Evolutionary conservation across 92 coral and sea anemone genomes (phyloP), one percentile per base, ranked within the genome.

Genomic region (Actinostola sp.): DNA sequence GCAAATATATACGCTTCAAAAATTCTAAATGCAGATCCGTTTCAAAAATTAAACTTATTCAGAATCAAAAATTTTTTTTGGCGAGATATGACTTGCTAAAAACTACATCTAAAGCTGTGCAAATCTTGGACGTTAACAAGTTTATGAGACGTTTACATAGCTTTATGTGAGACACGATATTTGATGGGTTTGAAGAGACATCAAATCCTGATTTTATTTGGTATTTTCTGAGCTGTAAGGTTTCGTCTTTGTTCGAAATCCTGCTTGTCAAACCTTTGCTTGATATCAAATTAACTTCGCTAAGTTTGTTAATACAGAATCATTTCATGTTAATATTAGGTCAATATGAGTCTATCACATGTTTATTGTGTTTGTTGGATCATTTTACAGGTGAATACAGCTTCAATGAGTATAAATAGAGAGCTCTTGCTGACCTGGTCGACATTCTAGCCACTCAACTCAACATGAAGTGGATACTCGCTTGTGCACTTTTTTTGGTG

Each of bases 381-480:
- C 53, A 46, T 7, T 17, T 19, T 13, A 46, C 53, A 46, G 53
- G 19, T 46, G 53, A 46, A 16, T 16, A 7, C 23, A 3, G n/a
- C 8, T 2, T 7, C 2, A 16, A 6, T 46, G 53, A 11, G 53
- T 46, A 46, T 46, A 46, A 46, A 46, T 6, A 13, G 53, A 46
- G 6, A 46, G 4, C 4, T 46, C 19, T 16, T 46, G n/a, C 19
- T 46, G 19, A 46, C 53, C 15, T 13, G 19, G 23, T 13, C 17
- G 3, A 4, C 53, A 46, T 46, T 13, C 23, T 46, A 19, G 19
- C 17, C 17, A 46, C 53, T 6, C 53, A 46, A 13, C 15, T 19
- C 67, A 46, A 36, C 32, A 78, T 78, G 84, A 78, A 45, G 77
- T 78, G 70, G 84, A 59, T 78, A 0, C 63, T 19, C 28, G 43